Conservation (phyloP, 2,797 vertebrate species). For the Phoxinus dragarum region DNA sequence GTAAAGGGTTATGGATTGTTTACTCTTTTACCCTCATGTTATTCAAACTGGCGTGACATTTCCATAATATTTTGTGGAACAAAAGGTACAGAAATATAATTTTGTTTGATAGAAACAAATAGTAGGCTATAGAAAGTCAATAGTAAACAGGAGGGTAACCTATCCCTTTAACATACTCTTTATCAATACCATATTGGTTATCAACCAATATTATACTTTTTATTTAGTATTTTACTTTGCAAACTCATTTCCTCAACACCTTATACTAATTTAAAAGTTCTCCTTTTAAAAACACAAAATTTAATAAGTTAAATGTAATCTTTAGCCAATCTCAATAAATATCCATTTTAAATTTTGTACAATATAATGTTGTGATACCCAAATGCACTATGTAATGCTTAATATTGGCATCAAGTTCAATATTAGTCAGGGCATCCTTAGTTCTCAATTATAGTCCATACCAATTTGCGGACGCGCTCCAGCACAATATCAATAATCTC, state of each 20-base stretch:
- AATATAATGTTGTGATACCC: background rate
- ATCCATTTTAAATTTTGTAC: background rate
- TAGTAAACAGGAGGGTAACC: background rate
- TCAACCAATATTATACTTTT: background rate
- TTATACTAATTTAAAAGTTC: background rate
- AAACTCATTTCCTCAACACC: background rate
- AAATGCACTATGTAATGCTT: background rate
- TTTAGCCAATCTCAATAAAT: background rate
- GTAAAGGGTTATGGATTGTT: background rate
- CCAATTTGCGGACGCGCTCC: conserved; percentile 80
- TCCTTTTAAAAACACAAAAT: background rate
- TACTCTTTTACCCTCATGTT: background rate
- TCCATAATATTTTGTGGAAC: background rate
- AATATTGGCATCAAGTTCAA: background rate
- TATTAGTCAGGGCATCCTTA: background rate
- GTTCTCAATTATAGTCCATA: conserved; percentile 50
- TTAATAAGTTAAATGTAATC: background rate
- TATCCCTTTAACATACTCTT: too few species aligned
- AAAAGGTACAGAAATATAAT: background rate
- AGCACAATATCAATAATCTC: conserved; percentile 77
- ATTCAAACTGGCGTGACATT: background rate
- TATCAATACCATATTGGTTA: too few species aligned
- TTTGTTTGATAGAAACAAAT: background rate
- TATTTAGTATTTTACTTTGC: too few species aligned
- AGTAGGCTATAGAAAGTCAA: background rate